phyloP scores from a whole-genome alignment of 2,888 invertebrate genomes.

The Tiphia femorata region DNA sequence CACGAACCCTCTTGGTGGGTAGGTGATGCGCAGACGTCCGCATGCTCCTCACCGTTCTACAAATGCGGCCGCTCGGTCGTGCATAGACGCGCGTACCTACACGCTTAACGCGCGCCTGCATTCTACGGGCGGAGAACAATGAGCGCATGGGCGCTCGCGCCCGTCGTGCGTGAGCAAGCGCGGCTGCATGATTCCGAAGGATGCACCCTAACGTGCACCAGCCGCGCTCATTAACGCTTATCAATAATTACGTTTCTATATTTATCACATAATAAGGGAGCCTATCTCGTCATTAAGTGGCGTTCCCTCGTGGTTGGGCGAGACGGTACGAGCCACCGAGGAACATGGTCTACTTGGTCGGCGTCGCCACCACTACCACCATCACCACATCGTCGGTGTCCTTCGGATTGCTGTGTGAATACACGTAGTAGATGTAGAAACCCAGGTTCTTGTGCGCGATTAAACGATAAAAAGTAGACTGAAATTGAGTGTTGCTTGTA shows the following conservation, averaged over 20 bases:
- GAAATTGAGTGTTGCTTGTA: too few relatives aligned
- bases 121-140: conserved; percentile 30
- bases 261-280: conserved; percentile 63
- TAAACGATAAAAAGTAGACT: too few relatives aligned
- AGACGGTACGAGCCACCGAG: conserved; percentile 15
- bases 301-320: conserved; percentile 35
- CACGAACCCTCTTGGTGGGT: too few relatives aligned
- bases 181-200: conserved; percentile 56
- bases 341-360: conserved; percentile 57
- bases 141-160: conserved; percentile 16
- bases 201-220: conserved; percentile 50
- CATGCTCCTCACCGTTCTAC: not conserved
- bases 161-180: conserved; percentile 61
- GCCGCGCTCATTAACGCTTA: conserved; percentile 64
- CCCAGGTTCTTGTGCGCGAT: too few relatives aligned
- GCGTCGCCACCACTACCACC: conserved; percentile 3
- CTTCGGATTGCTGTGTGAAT: too few relatives aligned
- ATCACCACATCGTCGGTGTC: not conserved
- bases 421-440: too few relatives aligned
- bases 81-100: not conserved
- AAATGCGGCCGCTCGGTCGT: not conserved
- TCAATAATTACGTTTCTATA: conserved; percentile 66
- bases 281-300: conserved; percentile 61
- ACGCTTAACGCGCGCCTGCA: not conserved
- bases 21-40: not conserved